Percentiles rank a stretch among this genome's conserved stretches.
Evolutionary conservation across 2,797 vertebrate species (phyloP).

Genomic region (Amblyraja radiata): DNA sequence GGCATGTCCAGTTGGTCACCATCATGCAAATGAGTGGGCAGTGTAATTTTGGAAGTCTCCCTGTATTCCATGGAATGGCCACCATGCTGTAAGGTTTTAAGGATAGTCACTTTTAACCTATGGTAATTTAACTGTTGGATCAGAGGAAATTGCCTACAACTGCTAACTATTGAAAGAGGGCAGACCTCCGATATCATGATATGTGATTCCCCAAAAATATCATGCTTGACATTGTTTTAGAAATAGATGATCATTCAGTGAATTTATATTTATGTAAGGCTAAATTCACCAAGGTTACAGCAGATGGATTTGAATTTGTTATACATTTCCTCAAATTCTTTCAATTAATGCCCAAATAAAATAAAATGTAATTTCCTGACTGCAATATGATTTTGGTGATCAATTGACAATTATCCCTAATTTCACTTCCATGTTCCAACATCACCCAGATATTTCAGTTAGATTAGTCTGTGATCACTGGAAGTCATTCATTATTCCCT

Average conservation of each 20-base stretch:
- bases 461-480: slow-evolving; percentile 11
- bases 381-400: neutral
- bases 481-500: slow-evolving; percentile 20
- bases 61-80: too few species aligned
- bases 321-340: neutral
- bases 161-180: neutral
- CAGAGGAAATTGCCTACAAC: neutral
- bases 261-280: neutral
- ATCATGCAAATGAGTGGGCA: too few species aligned
- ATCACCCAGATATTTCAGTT: neutral
- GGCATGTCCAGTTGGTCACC: too few species aligned
- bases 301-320: neutral
- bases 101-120: too few species aligned
- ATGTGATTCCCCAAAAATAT: slow-evolving; percentile 9
- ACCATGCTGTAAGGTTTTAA: too few species aligned
- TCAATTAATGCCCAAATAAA: neutral
- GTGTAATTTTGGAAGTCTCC: neutral
- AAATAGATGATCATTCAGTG: neutral
- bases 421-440: neutral
- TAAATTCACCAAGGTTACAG: neutral
- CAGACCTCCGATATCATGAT: neutral
- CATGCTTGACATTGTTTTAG: neutral
- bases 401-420: neutral
- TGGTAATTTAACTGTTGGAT: too few species aligned
- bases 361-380: neutral